phyloP scores from a whole-genome alignment of 2,888 invertebrate genomes.

The Xestobium rufovillosum region DNA sequence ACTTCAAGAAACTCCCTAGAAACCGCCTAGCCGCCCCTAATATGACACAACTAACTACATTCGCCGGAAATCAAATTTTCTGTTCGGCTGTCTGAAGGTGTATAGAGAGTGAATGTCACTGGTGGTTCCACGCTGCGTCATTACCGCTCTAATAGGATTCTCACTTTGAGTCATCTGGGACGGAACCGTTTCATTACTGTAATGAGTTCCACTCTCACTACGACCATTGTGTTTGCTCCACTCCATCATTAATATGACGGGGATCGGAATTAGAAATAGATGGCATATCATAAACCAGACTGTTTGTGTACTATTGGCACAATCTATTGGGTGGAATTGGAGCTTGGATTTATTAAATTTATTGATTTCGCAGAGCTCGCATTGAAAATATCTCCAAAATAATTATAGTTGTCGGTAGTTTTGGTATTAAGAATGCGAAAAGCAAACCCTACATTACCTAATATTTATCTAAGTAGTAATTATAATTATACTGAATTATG shows the following conservation, averaged over 20 bases:
- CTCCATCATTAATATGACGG: conserved; percentile 33
- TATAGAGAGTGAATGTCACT: too few relatives aligned
- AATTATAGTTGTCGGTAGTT: conserved; percentile 4
- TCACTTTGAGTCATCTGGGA: conserved; percentile 33
- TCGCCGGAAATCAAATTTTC: too few relatives aligned
- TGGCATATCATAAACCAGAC: conserved; percentile 32
- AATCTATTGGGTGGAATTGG: too few relatives aligned
- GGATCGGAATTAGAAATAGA: conserved; percentile 35
- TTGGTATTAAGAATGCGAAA: conserved; percentile 5
- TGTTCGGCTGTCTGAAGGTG: too few relatives aligned
- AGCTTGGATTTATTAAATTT: too few relatives aligned
- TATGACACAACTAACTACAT: too few relatives aligned
- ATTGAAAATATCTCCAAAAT: too few relatives aligned
- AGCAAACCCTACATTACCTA: conserved; percentile 7
- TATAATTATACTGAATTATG: too few relatives aligned
- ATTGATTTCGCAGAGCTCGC: too few relatives aligned
- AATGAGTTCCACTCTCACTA: conserved; percentile 30
- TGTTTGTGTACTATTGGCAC: conserved; percentile 16
- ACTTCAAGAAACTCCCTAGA: too few relatives aligned
- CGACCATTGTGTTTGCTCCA: conserved; percentile 35
- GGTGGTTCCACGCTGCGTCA: conserved; percentile 25
- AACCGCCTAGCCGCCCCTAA: too few relatives aligned
- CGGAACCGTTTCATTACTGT: conserved; percentile 23
- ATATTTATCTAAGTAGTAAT: too few relatives aligned
- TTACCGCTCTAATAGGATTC: conserved; percentile 36